These are phyloP conservation scores for Calameuta idolon DNA, from an alignment of 2,888 invertebrate species.

Conservation along the genomic window DNA sequence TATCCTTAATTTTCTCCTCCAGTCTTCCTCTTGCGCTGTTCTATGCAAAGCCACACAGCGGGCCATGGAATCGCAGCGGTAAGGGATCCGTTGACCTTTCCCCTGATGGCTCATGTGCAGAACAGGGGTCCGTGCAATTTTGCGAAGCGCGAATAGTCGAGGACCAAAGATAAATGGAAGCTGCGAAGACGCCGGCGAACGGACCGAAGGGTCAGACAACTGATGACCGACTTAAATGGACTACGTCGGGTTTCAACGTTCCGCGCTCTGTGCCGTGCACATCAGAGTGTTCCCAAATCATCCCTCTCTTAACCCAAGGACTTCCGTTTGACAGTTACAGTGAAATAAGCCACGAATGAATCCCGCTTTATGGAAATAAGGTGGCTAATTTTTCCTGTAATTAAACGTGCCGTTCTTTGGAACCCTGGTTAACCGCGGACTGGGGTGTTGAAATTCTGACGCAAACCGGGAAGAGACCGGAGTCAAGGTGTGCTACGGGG, in stretches of 20 bases:
- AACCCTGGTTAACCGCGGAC: not conserved
- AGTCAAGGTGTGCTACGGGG: not conserved
- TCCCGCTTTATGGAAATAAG: slow-evolving; percentile 24
- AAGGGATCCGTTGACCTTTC: slow-evolving; percentile 15
- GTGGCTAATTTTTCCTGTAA: slow-evolving; percentile 1
- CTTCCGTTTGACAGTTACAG: not conserved
- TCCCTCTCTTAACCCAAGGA: not conserved
- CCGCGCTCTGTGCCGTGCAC: not conserved
- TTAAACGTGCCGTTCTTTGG: not conserved
- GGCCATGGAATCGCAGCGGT: not conserved
- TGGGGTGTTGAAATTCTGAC: not conserved
- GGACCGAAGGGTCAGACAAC: slow-evolving; percentile 7
- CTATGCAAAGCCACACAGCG: slow-evolving; percentile 28
- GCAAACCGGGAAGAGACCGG: not conserved
- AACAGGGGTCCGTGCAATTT: slow-evolving; percentile 3
- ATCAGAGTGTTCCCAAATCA: not conserved
- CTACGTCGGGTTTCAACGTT: not conserved
- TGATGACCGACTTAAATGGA: slow-evolving; percentile 7
- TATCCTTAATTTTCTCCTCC: not conserved
- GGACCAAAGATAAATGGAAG: slow-evolving; percentile 6
- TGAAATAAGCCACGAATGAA: not conserved
- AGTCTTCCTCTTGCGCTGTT: not conserved
- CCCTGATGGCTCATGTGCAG: not conserved
- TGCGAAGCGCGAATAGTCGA: not conserved
- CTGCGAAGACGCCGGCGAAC: not conserved